Evolutionary conservation across 2,888 invertebrate species (phyloP).

Genomic region (Cheiracanthium punctorium): DNA sequence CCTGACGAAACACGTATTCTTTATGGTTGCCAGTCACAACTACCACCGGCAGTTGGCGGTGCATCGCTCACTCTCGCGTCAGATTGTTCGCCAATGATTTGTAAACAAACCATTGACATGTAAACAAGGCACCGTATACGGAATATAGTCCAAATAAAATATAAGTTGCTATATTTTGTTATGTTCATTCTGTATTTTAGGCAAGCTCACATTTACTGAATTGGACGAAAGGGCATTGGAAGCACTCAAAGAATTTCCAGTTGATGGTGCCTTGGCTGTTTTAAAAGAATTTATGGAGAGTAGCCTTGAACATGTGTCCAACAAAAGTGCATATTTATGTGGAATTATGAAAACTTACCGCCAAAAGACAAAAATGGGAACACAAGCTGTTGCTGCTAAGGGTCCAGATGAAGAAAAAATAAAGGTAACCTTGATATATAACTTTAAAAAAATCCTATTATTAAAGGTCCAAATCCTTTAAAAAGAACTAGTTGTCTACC

Average conservation of each 20-base stretch:
- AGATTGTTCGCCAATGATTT: no score
- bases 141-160: no score
- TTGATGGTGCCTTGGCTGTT: constrained; percentile 78
- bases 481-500: no score
- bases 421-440: constrained; percentile 79
- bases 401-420: constrained; percentile 98
- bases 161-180: not conserved
- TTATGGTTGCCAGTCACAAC: no score
- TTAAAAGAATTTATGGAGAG: constrained; percentile 98
- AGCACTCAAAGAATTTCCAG: constrained; percentile 98
- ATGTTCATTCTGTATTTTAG: no score
- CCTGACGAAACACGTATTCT: no score
- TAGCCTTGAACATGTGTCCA: constrained; percentile 98
- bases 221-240: constrained; percentile 98
- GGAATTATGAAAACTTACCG: constrained; percentile 99
- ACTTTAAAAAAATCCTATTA: not conserved
- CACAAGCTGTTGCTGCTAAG: constrained; percentile 79
- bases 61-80: no score
- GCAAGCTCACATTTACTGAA: constrained; percentile 96
- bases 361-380: constrained; percentile 79
- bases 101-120: no score
- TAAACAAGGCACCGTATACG: no score
- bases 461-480: no score
- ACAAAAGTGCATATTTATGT: constrained; percentile 99
- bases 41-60: no score